Base-by-base conservation (phyloP, 2,797 vertebrate species). In the Morus bassanus region DNA sequence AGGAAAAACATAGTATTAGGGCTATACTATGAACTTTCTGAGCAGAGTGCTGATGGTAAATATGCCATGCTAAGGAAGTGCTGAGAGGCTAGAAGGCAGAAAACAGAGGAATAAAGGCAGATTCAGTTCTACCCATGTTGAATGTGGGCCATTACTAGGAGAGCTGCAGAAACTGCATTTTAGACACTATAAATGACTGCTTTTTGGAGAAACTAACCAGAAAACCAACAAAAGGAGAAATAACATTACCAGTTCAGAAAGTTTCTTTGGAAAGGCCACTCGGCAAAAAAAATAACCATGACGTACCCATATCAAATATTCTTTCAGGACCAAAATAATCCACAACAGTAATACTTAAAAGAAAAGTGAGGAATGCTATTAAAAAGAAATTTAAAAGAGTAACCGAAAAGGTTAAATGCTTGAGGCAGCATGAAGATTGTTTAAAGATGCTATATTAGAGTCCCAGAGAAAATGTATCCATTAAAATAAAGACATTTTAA, bases 401-500 rank as follows among this genome's bases (percentile, higher is more conserved):
- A 88, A 80, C 35, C 50, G 65, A 31, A 84, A 88, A 86, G 50
- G 13, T 74, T 83, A 85, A 91, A 88, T 53, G 61, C 64, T 72
- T 88, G 57, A 91, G 50, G 57, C 3, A 4, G 65, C 50, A 61
- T 7, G 65, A 83, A 88, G 61, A 35, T 57, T 75, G 64, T 75
- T 96, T 94, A 83, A 93, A 90, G 76, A 81, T 86, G 76, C 79
- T 68, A 10, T 78, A 67, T 90, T 84, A 53, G 57, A 88, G 63
- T 51, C 65, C 84, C 90, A 68, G 65, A 83, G 54, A 85, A 95
- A 91, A 86, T 3, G 22, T 67, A 81, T 13, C 37, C 81, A 37
- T 43, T 21, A 88, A 93, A 95, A 95, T 46, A 88, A 83, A 90
- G 54, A 43, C 31, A 75, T 75, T 89, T 94, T 53, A 77, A 93